These are phyloP conservation scores for Morinoia aosen DNA, from an alignment of 2,888 invertebrate genomes.

Conservation along the genomic window DNA sequence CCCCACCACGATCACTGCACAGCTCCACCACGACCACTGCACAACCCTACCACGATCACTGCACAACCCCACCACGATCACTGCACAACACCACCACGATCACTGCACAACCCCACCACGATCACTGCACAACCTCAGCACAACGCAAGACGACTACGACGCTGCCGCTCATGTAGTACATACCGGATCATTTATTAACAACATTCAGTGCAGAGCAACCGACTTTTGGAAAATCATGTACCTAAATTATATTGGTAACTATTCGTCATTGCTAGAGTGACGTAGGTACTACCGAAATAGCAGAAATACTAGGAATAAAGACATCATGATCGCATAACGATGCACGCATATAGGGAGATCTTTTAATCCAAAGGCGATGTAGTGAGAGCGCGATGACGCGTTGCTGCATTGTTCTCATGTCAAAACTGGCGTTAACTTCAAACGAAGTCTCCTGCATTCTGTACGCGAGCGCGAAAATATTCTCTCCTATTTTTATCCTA, in stretches of 20 bases:
- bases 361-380: not conserved
- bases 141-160: not conserved
- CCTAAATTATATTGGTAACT: no score
- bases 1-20: no score
- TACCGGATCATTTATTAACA: not conserved
- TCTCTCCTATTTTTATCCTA: no score
- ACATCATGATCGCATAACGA: no score
- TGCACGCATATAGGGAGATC: not conserved
- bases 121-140: not conserved
- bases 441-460: no score
- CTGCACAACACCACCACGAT: no score
- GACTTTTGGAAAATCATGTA: not conserved
- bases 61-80: not conserved
- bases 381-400: no score
- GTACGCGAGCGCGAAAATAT: no score
- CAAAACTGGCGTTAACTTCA: no score
- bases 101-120: not conserved
- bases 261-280: not conserved
- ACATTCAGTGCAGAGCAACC: not conserved
- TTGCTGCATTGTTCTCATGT: no score
- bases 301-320: not conserved
- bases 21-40: not conserved
- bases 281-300: not conserved
- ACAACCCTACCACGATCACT: not conserved
- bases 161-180: not conserved